Conservation (phyloP, 2,888 invertebrate species). For the Lithophane semibrunnea region DNA sequence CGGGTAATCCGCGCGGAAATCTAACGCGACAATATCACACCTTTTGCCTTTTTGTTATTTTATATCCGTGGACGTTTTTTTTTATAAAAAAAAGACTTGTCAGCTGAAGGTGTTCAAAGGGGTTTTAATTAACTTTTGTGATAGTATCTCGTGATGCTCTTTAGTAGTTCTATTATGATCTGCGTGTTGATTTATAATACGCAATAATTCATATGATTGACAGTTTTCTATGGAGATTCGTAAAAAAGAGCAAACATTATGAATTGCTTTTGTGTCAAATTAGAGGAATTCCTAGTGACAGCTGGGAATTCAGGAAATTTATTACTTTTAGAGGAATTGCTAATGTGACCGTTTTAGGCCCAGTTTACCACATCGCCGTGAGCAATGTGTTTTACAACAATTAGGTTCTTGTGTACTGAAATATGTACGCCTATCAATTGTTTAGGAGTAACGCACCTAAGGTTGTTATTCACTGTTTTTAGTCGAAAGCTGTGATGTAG, state of each 20-base stretch:
- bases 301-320: too few relatives aligned
- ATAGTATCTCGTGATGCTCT: too few relatives aligned
- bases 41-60: conserved; percentile 62
- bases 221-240: too few relatives aligned
- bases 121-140: conserved; percentile 32
- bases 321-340: too few relatives aligned
- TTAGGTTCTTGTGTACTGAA: neutral
- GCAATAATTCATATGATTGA: too few relatives aligned
- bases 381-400: conserved; percentile 12
- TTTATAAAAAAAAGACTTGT: conserved; percentile 15
- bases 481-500: neutral
- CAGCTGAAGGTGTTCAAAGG: neutral
- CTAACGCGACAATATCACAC: conserved; percentile 68
- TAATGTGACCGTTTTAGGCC: too few relatives aligned
- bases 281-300: too few relatives aligned
- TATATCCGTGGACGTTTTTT: conserved; percentile 26
- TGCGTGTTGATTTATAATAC: too few relatives aligned
- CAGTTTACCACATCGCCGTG: neutral
- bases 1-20: conserved; percentile 68
- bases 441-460: conserved; percentile 4
- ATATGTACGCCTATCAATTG: neutral
- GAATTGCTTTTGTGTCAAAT: too few relatives aligned
- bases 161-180: too few relatives aligned
- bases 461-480: conserved; percentile 8
- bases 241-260: too few relatives aligned